Base-by-base conservation (phyloP, 2,888 invertebrate species). In the Leptinotarsa tumamoca region DNA sequence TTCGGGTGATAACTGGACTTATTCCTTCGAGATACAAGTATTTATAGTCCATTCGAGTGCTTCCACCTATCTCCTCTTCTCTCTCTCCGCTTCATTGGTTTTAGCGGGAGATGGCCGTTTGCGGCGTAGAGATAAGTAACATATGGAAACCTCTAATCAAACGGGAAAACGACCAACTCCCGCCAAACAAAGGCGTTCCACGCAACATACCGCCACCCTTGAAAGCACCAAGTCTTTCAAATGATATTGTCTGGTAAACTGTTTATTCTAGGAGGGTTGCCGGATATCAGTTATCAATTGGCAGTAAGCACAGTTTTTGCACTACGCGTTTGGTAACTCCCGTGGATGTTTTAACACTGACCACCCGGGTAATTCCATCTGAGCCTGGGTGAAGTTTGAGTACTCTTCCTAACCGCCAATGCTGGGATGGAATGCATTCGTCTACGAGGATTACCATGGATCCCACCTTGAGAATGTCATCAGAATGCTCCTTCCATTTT, bases 301-400 rank as follows among this genome's bases (percentile, higher is more conserved):
- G 74, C 15, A 74, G 70, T 13, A 74, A 17, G 23, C 74, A 74
- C 70, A 74, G 27, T 15, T 49, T 68, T 56, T 51, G 71, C 69
- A n/a, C 18, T 17, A 70, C 74, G 7, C 74, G 74, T 71, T 66
- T 73, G 33, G 73, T 71, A 17, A 54, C 23, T 56, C 51, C 76
- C 70, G 56, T 14, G 51, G 50, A n/a, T 10, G 49, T 78, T 63
- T 63, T 68, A 14, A 79, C 50, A 4, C 70, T 74, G 7, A 72
- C 73, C 27, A 67, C 70, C 15, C 79, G 73, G n/a, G 71, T 67
- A 58, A 74, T 52, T 10, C 75, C 76, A 68, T 80, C 77, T 17
- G 49, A 49, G 15, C 80, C 80, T 51, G 75, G 75, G 68, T 78
- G 76, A 14, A 75, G 63, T 33, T 80, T n/a, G 15, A 66, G 50